Evolutionary conservation across 1,140 invertebrate species (phyloP).

Genomic region (Drosophila pseudoobscura): DNA sequence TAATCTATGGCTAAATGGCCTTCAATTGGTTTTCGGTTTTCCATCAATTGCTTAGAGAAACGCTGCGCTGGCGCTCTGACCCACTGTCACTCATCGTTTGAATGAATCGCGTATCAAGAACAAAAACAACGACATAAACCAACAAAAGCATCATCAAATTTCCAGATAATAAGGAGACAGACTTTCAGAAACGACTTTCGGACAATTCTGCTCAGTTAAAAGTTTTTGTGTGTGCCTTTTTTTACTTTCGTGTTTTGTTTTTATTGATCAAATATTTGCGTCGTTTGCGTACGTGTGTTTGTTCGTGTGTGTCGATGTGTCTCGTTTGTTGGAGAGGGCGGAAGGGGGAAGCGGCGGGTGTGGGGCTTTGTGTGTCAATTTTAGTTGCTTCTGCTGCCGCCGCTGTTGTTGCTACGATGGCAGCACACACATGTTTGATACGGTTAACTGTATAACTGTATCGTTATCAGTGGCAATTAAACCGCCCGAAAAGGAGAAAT

Average conservation of each 20-base stretch:
- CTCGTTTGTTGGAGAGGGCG: not conserved
- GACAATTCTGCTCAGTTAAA: no score
- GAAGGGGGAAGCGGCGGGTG: constrained; percentile 27
- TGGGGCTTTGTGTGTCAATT: constrained; percentile 36
- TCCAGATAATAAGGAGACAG: no score
- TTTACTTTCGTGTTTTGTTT: constrained; percentile 33
- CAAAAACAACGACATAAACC: no score
- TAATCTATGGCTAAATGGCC: constrained; percentile 58
- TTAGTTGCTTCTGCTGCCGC: constrained; percentile 20
- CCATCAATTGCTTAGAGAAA: constrained; percentile 32
- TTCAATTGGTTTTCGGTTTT: constrained; percentile 57
- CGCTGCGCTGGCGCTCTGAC: constrained; percentile 49
- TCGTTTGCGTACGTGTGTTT: constrained; percentile 22
- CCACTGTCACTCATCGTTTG: no score
- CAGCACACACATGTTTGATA: constrained; percentile 35
- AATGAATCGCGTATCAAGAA: no score
- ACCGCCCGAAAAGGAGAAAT: constrained; percentile 55
- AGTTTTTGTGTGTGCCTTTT: not conserved
- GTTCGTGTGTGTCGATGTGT: constrained; percentile 28
- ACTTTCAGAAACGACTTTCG: no score
- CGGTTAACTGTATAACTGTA: constrained; percentile 21
- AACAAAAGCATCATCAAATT: not conserved
- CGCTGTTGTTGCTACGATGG: constrained; percentile 7
- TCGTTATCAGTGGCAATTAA: constrained; percentile 63
- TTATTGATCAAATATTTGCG: constrained; percentile 77